A percentile compares a stretch with the other conserved stretches of the same genome.
phyloP scores from a whole-genome alignment of 2,797 vertebrate genomes.

The Botia almorhae region DNA sequence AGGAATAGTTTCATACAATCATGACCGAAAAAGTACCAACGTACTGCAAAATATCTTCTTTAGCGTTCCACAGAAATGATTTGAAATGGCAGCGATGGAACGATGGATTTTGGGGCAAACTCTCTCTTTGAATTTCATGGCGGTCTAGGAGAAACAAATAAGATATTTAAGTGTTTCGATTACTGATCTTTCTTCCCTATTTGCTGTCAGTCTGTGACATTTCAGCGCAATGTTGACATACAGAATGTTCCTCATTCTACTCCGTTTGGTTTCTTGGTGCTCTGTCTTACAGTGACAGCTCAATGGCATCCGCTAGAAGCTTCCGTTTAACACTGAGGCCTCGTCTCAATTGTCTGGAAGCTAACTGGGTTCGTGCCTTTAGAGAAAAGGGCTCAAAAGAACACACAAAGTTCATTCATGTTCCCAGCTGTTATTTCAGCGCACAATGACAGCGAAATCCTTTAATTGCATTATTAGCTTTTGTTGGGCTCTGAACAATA shows the following conservation, averaged over 20 bases:
- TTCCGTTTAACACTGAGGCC: neutral
- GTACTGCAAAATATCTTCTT: too few relatives aligned
- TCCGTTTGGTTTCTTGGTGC: neutral
- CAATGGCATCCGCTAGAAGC: constrained; percentile 4
- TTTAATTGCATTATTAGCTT: neutral
- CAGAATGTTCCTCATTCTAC: constrained; percentile 8
- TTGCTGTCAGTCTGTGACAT: neutral
- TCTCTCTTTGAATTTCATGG: neutral
- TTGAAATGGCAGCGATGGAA: too few relatives aligned
- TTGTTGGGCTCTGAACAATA: neutral
- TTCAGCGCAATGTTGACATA: neutral
- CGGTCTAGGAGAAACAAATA: neutral
- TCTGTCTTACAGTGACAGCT: constrained; percentile 1
- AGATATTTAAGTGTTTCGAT: neutral
- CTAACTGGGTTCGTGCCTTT: constrained; percentile 10
- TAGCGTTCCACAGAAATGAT: too few relatives aligned
- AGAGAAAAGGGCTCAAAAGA: neutral
- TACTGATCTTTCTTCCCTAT: neutral
- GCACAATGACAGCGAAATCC: neutral
- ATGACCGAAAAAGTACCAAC: too few relatives aligned
- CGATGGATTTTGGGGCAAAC: too few relatives aligned
- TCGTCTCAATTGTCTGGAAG: neutral
- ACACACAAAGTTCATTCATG: neutral
- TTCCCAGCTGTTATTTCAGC: neutral
- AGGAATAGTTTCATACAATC: neutral